Base-by-base conservation (phyloP, 2,888 invertebrate genomes). In the Tachina fera region DNA sequence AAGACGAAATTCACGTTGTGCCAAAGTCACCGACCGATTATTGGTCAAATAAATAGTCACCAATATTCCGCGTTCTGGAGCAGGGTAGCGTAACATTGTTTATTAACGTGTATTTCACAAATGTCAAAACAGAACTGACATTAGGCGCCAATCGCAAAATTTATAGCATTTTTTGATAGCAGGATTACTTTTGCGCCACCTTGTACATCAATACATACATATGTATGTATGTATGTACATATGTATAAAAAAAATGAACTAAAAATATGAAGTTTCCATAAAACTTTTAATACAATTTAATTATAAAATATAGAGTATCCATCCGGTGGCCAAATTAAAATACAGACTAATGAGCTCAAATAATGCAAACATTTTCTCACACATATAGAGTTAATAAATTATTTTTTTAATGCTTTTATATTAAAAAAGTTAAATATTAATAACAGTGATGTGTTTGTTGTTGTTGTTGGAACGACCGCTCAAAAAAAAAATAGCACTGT, bases 341-440 rank as follows among this genome's bases (percentile, higher is more conserved):
- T n/a, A 14, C 16, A 56, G 13, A 39, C 14, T 14, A 43, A 41
- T 51, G 41, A 74, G 9, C 13, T 9, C 51, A 75, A 19, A 63
- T 19, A n/a, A 45, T 16, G 1, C 47, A 47, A 13, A 6, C n/a
- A 67, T 31, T 47, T 16, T 9, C 13, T 14, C 9, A 63, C 41
- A 51, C 41, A 14, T 43, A 19, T 19, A 19, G n/a, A 58, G 1
- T 39, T 39, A 67, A n/a, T 51, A 67, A 31, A 31, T 31, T 31
- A 6, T 71, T 56, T 68, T 31, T 47, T 63, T 56, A 81, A 67
- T 61, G 53, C 75, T 75, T 70, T 61, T n/a, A 75, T 70, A 75
- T 63, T 45, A 82, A 82, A 14, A 74, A 65, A 67, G 58, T 74
- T 67, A 51, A 80, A 74, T 74, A 80, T 74, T 74, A 67, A 67